These are phyloP conservation scores for Ornithoptera alexandrae DNA, from an alignment of 2,888 invertebrate genomes.

Conservation along the genomic window DNA sequence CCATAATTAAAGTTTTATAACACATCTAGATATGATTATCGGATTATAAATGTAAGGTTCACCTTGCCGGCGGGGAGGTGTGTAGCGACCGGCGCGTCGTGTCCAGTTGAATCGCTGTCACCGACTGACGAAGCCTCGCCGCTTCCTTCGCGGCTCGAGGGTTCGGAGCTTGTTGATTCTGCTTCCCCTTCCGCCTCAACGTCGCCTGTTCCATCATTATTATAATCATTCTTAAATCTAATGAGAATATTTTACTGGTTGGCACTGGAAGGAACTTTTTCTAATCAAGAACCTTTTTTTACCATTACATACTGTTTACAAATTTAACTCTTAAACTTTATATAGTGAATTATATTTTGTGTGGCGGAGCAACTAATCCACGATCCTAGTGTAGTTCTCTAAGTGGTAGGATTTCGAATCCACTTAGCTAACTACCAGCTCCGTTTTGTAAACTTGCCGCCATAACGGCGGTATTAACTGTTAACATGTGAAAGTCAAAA, in stretches of 20 bases:
- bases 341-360: too few species aligned
- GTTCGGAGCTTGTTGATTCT: constrained; percentile 68
- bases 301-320: not conserved
- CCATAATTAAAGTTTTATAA: not conserved
- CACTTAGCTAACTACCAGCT: too few species aligned
- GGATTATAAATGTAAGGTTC: constrained; percentile 11
- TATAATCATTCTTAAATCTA: not conserved
- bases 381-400: too few species aligned
- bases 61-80: constrained; percentile 87
- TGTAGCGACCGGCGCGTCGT: constrained; percentile 81
- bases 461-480: too few species aligned
- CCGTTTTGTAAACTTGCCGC: too few species aligned
- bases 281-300: not conserved
- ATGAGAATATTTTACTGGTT: not conserved
- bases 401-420: too few species aligned
- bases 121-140: constrained; percentile 72
- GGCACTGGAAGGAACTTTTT: not conserved
- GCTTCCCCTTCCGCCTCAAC: constrained; percentile 69
- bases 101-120: constrained; percentile 77
- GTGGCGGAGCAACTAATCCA: too few species aligned
- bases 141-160: constrained; percentile 66
- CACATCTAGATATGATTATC: not conserved
- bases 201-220: constrained; percentile 45
- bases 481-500: too few species aligned
- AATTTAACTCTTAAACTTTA: not conserved